Evolutionary conservation across 1,140 invertebrate genomes (phyloP), one percentile per base, ranked within the genome.

Genomic region (Polypedilum pembai): DNA sequence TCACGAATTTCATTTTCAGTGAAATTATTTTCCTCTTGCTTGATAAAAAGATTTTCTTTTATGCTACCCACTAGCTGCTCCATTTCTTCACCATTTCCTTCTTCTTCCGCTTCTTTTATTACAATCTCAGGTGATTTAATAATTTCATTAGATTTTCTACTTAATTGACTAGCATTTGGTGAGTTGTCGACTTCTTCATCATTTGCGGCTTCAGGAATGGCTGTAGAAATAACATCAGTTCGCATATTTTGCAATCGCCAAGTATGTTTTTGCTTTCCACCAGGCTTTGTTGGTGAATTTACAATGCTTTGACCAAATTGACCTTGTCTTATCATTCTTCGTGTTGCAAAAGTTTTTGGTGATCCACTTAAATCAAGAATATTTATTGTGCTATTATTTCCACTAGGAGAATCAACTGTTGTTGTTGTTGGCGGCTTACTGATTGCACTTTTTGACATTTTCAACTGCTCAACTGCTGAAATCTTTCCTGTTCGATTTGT

Each of bases 381-480:
- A 75, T 84, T 87, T 73, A 87, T 80, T 75, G 84, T 81, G 8
- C 82, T 41, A 10, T 73, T 72, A 20, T n/a, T 15, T 17, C 3
- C 21, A 7, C 2, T 56, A 1, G 12, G 12, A 4, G 45, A n/a
- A 1, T 3, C 45, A 15, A 12, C 18, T 65, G 41, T 10, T 24
- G n/a, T 15, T 20, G 74, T 17, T n/a, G 81, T 75, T 76, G 82
- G 73, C 78, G 82, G 77, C 76, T 77, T 73, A 80, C 81, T 76
- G 76, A 80, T 73, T 84, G 86, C 77, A 76, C 88, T 86, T 78
- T 87, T 88, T 0, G 89, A 89, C 40, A 92, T 81, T 83, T 92
- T 92, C 7, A 95, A 79, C 80, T 92, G 88, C 80, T 95, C 92
- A 3, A 93, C 91, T 5, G 93, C 93, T 15, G 92, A 94, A 0